phyloP scores from a whole-genome alignment of 2,113 vertebrate species.

The Motacilla tschutschensis region DNA sequence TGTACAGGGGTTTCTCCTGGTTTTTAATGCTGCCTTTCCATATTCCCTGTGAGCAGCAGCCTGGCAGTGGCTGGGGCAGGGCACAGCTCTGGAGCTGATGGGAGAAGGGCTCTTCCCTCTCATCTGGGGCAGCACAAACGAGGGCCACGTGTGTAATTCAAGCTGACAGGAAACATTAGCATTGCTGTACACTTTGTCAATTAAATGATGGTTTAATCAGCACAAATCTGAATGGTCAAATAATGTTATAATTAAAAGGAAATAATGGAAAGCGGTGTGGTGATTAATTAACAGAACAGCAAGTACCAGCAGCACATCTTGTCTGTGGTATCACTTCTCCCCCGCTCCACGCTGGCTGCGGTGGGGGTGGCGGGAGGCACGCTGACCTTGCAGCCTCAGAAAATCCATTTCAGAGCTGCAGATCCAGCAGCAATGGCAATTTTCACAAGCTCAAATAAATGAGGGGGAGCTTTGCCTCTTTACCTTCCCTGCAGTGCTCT shows the following conservation, averaged over 20 bases:
- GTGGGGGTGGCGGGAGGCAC: neutral
- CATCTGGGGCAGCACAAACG: neutral
- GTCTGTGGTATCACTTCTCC: constrained; percentile 12
- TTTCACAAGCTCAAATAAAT: constrained; percentile 47
- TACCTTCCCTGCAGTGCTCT: constrained; percentile 34
- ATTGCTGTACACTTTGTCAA: constrained; percentile 64
- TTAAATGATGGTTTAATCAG: constrained; percentile 78
- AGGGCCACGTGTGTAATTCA: constrained; percentile 62
- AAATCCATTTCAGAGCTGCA: constrained; percentile 30
- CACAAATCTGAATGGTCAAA: constrained; percentile 74
- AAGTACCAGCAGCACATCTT: constrained; percentile 54
- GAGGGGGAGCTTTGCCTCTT: constrained; percentile 35
- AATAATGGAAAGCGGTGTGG: constrained; percentile 71
- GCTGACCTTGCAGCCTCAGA: constrained; percentile 45
- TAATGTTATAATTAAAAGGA: constrained; percentile 79
- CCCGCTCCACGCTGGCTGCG: neutral
- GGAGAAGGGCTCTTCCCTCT: neutral
- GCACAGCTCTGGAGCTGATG: neutral
- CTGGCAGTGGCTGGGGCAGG: neutral
- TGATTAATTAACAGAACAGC: constrained; percentile 67
- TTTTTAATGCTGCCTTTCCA: neutral
- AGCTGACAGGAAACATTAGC: constrained; percentile 74
- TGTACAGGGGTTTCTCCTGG: neutral
- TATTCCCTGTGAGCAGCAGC: neutral
- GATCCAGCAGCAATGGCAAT: constrained; percentile 44